These are phyloP conservation scores for Chrysoperla carnea DNA, from an alignment of 1,140 invertebrate species.

Conservation along the genomic window DNA sequence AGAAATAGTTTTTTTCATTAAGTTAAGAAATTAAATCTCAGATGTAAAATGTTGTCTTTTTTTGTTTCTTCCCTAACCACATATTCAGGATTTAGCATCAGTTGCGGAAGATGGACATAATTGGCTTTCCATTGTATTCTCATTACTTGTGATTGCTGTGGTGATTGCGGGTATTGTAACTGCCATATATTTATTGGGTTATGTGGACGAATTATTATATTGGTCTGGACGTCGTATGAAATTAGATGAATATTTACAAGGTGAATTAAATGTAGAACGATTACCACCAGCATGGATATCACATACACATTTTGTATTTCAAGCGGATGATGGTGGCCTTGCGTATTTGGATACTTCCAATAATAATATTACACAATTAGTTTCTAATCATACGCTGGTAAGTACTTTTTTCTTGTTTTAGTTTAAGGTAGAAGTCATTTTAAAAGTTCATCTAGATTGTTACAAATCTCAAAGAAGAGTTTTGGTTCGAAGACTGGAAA, in stretches of 20 bases:
- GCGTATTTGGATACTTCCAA: slow-evolving; percentile 54
- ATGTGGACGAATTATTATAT: slow-evolving; percentile 71
- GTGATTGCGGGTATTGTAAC: slow-evolving; percentile 70
- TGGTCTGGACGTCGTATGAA: slow-evolving; percentile 68
- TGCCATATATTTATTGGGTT: slow-evolving; percentile 70
- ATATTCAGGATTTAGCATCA: slow-evolving; percentile 44
- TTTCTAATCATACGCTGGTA: slow-evolving; percentile 70
- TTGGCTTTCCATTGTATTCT: slow-evolving; percentile 71
- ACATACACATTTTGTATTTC: slow-evolving; percentile 62
- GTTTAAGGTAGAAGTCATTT: no score
- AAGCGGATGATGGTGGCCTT: slow-evolving; percentile 63
- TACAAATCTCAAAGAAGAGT: no score
- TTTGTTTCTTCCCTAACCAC: no score
- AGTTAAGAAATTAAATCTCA: no score
- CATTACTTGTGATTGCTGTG: slow-evolving; percentile 64
- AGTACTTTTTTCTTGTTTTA: no score
- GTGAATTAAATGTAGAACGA: slow-evolving; percentile 51
- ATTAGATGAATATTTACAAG: slow-evolving; percentile 53
- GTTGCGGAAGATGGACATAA: slow-evolving; percentile 59
- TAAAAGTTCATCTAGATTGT: no score
- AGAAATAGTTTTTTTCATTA: no score
- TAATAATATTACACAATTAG: slow-evolving; percentile 54
- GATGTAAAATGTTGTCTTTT: no score
- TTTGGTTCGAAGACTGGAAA: no score
- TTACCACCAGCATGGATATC: slow-evolving; percentile 62